Evolutionary conservation across 2,888 invertebrate species (phyloP).

Genomic region (Pseudeuparius sepicola): DNA sequence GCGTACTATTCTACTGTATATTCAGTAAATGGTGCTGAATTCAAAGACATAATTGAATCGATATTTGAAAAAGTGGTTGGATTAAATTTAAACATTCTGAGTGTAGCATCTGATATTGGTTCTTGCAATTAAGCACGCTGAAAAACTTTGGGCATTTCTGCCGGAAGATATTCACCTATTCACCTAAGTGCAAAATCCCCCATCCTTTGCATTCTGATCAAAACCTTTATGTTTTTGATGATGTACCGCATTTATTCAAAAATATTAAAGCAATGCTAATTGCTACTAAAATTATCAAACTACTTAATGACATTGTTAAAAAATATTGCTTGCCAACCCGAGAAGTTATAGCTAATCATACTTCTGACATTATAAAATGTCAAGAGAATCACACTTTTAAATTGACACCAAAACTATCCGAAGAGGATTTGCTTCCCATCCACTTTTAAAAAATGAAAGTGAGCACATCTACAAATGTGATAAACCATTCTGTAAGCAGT

Average conservation of each 20-base stretch:
- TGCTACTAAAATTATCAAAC: conserved; percentile 18
- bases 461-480: conserved; percentile 19
- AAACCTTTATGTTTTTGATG: conserved; percentile 21
- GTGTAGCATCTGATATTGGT: conserved; percentile 1
- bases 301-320: conserved; percentile 15
- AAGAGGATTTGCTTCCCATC: conserved; percentile 20
- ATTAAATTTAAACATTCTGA: not conserved
- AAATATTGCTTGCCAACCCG: conserved; percentile 19
- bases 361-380: conserved; percentile 15
- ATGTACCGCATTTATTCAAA: conserved; percentile 22
- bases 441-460: conserved; percentile 25
- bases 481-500: conserved; percentile 20
- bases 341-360: conserved; percentile 16
- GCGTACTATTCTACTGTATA: conserved; percentile 26
- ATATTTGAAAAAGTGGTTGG: not conserved
- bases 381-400: conserved; percentile 16
- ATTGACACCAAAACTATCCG: conserved; percentile 22
- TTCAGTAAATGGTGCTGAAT: conserved; percentile 20
- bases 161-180: conserved; percentile 1
- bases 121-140: not conserved
- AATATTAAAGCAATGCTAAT: conserved; percentile 21
- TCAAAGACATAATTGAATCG: conserved; percentile 10
- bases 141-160: conserved; percentile 1
- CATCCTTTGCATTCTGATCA: conserved; percentile 20
- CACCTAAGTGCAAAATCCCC: conserved; percentile 5